Conservation (phyloP, 2,888 invertebrate genomes). For the Dastarcus helophoroides region DNA sequence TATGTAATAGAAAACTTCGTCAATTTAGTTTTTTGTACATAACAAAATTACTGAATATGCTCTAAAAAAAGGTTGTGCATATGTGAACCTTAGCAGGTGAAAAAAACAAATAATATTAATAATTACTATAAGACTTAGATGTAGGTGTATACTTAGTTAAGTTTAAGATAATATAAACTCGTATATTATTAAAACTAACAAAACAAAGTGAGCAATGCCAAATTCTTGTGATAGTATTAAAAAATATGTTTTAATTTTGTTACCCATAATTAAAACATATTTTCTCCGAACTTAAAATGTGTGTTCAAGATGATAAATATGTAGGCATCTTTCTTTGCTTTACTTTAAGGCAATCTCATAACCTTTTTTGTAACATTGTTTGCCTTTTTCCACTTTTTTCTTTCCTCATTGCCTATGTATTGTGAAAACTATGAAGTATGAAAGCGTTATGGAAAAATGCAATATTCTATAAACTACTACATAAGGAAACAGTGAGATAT, state of each 20-base stretch:
- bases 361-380: neutral
- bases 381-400: constrained; percentile 4
- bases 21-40: constrained; percentile 21
- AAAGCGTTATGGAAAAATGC: constrained; percentile 14
- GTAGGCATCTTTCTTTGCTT: constrained; percentile 10
- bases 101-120: too few relatives aligned
- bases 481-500: constrained; percentile 27
- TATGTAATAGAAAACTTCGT: constrained; percentile 20
- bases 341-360: constrained; percentile 7
- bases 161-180: neutral
- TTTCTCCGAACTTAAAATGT: constrained; percentile 14
- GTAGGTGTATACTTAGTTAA: constrained; percentile 10
- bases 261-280: constrained; percentile 10
- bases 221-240: constrained; percentile 25
- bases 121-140: too few relatives aligned
- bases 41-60: constrained; percentile 14
- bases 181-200: neutral
- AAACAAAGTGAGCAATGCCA: constrained; percentile 17
- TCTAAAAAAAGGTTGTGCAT: constrained; percentile 24
- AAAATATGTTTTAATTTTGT: constrained; percentile 15
- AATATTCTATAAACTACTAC: constrained; percentile 20
- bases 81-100: constrained; percentile 16
- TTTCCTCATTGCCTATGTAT: constrained; percentile 4
- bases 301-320: constrained; percentile 14
- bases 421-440: constrained; percentile 1